phyloP scores from a whole-genome alignment of 2,113 vertebrate species.

The Paratilapia polleni region DNA sequence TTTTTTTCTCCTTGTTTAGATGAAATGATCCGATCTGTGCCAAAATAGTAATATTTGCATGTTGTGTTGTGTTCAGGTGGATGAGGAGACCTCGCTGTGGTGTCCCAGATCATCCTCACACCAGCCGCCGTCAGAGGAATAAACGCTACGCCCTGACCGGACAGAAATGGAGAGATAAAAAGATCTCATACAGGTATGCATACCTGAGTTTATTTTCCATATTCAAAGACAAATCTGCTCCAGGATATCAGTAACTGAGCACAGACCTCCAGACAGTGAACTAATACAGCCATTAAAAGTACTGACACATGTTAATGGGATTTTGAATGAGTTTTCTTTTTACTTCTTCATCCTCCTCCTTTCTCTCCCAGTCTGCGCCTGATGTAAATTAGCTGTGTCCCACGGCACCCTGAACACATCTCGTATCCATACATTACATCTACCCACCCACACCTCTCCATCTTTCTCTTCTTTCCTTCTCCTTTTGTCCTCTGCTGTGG shows the following conservation, averaged over 20 bases:
- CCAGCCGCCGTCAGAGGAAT: constrained; percentile 88
- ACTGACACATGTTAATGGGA: not conserved
- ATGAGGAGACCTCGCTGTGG: constrained; percentile 97
- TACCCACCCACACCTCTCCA: not conserved
- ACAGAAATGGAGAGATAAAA: constrained; percentile 96
- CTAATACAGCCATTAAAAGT: not conserved
- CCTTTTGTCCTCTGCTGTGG: not conserved
- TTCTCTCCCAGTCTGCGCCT: not conserved
- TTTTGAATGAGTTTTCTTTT: not conserved
- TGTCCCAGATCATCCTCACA: constrained; percentile 92
- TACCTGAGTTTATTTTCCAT: not conserved
- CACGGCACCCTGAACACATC: constrained; percentile 48
- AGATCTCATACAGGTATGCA: constrained; percentile 94
- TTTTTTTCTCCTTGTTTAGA: not conserved
- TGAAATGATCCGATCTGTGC: not conserved
- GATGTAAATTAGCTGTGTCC: constrained; percentile 34
- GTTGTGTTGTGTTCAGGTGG: constrained; percentile 82
- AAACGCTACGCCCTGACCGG: constrained; percentile 98
- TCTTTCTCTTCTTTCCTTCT: not conserved
- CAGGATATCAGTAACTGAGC: not conserved
- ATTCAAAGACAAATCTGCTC: not conserved
- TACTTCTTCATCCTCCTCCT: not conserved
- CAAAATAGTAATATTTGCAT: not conserved
- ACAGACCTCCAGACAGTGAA: not conserved
- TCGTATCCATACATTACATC: constrained; percentile 10